Conservation (phyloP, 2,888 invertebrate genomes). For the Megalurothrips usitatus region DNA sequence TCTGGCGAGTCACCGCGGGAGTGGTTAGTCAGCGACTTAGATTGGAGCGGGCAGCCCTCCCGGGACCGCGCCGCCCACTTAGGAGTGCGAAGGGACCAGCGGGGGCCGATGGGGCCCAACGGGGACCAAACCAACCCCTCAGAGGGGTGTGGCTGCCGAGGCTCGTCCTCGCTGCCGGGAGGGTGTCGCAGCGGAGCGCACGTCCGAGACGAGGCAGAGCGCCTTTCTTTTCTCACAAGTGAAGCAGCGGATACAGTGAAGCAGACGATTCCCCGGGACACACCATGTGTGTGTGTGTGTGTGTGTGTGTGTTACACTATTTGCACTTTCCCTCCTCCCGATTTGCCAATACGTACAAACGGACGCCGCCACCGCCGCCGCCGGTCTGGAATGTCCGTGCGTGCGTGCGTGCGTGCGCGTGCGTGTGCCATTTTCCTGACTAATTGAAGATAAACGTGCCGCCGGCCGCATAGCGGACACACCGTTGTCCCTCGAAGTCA, state of each 20-base stretch:
- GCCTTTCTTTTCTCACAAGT: no score
- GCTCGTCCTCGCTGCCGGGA: no score
- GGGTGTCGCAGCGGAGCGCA: no score
- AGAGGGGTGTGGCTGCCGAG: no score
- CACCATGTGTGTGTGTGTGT: no score
- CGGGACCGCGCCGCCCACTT: neutral
- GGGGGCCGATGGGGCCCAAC: neutral
- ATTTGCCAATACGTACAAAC: no score
- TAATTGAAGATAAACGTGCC: constrained; percentile 23
- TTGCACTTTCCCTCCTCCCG: no score
- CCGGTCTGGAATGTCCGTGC: neutral
- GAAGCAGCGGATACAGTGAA: no score
- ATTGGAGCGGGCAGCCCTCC: neutral
- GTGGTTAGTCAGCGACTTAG: constrained; percentile 5
- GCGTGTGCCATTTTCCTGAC: constrained; percentile 10
- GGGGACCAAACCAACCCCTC: no score
- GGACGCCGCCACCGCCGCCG: neutral
- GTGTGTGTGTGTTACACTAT: no score
- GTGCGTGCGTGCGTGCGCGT: neutral
- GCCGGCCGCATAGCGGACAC: neutral
- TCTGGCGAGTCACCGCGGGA: neutral
- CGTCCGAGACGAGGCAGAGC: no score
- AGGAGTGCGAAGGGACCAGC: neutral
- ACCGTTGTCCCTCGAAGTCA: neutral
- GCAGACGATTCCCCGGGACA: no score